phyloP scores from a whole-genome alignment of 2,113 vertebrate species.

The Thamnaconus septentrionalis region DNA sequence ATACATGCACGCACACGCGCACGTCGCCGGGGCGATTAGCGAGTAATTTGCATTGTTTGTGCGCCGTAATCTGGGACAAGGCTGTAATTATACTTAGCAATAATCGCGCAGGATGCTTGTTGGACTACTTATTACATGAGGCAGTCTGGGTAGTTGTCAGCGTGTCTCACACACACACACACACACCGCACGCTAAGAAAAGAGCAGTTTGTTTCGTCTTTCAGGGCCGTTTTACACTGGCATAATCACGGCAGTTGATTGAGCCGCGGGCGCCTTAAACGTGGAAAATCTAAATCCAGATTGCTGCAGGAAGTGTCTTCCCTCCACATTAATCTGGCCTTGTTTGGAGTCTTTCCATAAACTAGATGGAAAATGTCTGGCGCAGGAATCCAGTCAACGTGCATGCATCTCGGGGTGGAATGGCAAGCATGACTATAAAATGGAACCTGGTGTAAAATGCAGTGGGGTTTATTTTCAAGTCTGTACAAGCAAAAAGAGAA shows the following conservation, averaged over 20 bases:
- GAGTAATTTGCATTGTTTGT: constrained; percentile 45
- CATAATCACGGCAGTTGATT: constrained; percentile 5
- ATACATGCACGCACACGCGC: neutral
- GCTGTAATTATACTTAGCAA: constrained; percentile 44
- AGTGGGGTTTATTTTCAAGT: too few relatives aligned
- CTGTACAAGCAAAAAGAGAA: too few relatives aligned
- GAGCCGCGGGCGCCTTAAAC: neutral
- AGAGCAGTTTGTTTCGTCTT: neutral
- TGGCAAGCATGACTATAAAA: too few relatives aligned
- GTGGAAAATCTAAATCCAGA: neutral
- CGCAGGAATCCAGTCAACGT: too few relatives aligned
- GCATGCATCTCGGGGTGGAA: too few relatives aligned
- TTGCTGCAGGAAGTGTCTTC: neutral
- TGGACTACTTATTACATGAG: constrained; percentile 38
- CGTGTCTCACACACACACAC: neutral
- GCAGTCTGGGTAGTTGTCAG: constrained; percentile 26
- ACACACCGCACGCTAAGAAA: constrained; percentile 3
- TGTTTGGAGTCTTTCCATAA: too few relatives aligned
- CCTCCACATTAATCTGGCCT: neutral
- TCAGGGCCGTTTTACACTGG: neutral
- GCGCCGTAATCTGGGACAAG: constrained; percentile 47
- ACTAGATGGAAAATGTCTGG: too few relatives aligned
- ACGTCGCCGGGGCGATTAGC: constrained; percentile 6
- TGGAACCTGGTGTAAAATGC: too few relatives aligned
- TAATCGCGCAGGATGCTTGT: constrained; percentile 31